Percentiles rank a stretch among this genome's conserved stretches.
These are phyloP conservation scores for Petrocephalus sullivani DNA, from an alignment of 2,797 vertebrate species.

Conservation along the genomic window DNA sequence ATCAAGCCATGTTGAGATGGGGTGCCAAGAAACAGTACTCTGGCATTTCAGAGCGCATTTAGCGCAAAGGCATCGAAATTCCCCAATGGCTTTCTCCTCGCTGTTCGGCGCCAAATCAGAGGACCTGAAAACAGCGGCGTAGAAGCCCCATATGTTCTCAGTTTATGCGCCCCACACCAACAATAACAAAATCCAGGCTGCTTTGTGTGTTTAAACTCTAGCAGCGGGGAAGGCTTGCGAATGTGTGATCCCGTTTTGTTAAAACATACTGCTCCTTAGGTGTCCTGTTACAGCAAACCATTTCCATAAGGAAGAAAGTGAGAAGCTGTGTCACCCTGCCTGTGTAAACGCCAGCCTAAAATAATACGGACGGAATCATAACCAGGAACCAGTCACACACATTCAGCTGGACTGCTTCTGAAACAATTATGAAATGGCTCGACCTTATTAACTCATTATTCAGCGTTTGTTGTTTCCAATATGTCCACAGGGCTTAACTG, in stretches of 20 bases:
- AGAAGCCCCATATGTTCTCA: not conserved
- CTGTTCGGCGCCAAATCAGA: too few relatives aligned
- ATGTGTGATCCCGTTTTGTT: not conserved
- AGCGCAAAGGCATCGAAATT: conserved; percentile 42
- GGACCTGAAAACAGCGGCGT: not conserved
- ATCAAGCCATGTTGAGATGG: conserved; percentile 15
- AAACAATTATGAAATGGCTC: not conserved
- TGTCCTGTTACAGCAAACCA: not conserved
- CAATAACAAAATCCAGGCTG: not conserved
- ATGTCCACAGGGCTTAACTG: not conserved
- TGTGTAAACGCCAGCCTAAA: not conserved
- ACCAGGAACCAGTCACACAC: not conserved
- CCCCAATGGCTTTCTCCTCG: conserved; percentile 29
- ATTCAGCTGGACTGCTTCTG: not conserved
- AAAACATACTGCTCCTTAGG: not conserved
- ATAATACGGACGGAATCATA: not conserved
- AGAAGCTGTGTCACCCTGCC: not conserved
- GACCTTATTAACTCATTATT: not conserved
- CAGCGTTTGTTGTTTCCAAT: not conserved
- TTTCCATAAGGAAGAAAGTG: not conserved
- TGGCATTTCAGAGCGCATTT: conserved; percentile 42
- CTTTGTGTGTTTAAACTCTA: not conserved
- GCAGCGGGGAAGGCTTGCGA: not conserved
- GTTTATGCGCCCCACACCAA: not conserved
- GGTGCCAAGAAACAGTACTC: conserved; percentile 33